These are phyloP conservation scores for Pseudolycoriella hygida DNA, from an alignment of 2,888 invertebrate species.

Conservation along the genomic window DNA sequence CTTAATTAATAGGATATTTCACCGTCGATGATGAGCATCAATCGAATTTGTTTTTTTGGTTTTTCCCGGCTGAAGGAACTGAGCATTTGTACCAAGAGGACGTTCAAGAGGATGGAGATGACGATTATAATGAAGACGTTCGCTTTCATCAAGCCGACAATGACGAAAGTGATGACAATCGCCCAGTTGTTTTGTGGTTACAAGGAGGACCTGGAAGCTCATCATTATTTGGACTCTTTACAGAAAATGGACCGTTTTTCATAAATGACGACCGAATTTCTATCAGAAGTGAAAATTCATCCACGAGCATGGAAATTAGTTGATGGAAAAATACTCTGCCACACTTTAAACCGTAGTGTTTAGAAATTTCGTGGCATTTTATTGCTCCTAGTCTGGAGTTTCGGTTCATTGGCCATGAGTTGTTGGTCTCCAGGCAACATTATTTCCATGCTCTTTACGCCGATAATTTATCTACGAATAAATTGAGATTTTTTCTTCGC, in stretches of 20 bases:
- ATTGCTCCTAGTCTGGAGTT: too few relatives aligned
- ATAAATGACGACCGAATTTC: constrained; percentile 33
- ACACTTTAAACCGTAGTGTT: too few relatives aligned
- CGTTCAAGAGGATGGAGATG: constrained; percentile 11
- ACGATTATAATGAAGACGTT: constrained; percentile 29
- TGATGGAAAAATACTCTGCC: too few relatives aligned
- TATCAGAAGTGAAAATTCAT: constrained; percentile 13
- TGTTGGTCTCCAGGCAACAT: too few relatives aligned
- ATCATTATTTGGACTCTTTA: constrained; percentile 37
- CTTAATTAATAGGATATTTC: constrained; percentile 24
- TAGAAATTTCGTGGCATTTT: too few relatives aligned
- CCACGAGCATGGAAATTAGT: too few relatives aligned
- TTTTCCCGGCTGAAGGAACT: constrained; percentile 40
- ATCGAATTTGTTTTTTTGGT: constrained; percentile 75
- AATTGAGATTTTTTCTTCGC: too few relatives aligned
- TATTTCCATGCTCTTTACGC: too few relatives aligned
- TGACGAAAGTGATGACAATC: too few relatives aligned
- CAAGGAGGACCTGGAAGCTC: constrained; percentile 42
- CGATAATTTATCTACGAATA: neutral
- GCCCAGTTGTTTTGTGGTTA: constrained; percentile 26
- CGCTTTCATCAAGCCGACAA: too few relatives aligned
- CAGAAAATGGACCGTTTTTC: constrained; percentile 43
- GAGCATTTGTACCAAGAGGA: constrained; percentile 32
- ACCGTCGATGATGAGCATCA: constrained; percentile 56
- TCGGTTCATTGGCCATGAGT: too few relatives aligned